Percentiles rank a stretch among this genome's conserved stretches.
Evolutionary conservation across 2,113 vertebrate genomes (phyloP).

Genomic region (Trichomycterus rosablanca): DNA sequence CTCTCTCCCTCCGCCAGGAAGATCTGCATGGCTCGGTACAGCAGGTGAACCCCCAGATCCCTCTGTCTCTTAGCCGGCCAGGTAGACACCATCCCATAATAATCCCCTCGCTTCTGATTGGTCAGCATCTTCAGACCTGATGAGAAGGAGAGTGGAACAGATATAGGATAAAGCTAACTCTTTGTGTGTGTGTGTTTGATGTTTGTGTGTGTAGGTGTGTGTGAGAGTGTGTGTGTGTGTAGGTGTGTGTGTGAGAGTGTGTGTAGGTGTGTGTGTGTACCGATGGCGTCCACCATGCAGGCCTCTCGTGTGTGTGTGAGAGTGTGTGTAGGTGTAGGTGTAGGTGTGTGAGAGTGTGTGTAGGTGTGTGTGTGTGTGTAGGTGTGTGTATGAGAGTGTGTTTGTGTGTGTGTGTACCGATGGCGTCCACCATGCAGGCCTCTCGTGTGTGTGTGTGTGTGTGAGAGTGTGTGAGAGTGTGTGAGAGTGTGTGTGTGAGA

Average conservation of each 20-base stretch:
- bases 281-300: conserved; percentile 84
- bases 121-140: conserved; percentile 82
- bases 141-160: not conserved
- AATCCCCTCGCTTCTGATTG: conserved; percentile 82
- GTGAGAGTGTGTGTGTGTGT: too few relatives aligned
- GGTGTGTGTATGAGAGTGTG: too few relatives aligned
- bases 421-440: conserved; percentile 83
- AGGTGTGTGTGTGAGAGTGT: too few relatives aligned
- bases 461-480: not conserved
- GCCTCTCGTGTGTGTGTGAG: conserved; percentile 80
- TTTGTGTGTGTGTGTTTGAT: not conserved
- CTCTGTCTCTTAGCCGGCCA: conserved; percentile 69
- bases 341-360: not conserved
- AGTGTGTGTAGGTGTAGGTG: too few relatives aligned
- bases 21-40: conserved; percentile 77
- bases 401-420: conserved; percentile 65
- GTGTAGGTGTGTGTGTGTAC: conserved; percentile 58
- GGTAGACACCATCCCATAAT: conserved; percentile 71
- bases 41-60: conserved; percentile 75
- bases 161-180: not conserved
- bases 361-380: not conserved
- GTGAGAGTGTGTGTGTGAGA: too few relatives aligned
- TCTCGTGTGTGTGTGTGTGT: conserved; percentile 74
- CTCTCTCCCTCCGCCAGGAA: conserved; percentile 86
- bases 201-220: not conserved